Evolutionary conservation across 2,888 invertebrate genomes (phyloP), one percentile per base, ranked within the genome.

Genomic region (Latrodectus hesperus): DNA sequence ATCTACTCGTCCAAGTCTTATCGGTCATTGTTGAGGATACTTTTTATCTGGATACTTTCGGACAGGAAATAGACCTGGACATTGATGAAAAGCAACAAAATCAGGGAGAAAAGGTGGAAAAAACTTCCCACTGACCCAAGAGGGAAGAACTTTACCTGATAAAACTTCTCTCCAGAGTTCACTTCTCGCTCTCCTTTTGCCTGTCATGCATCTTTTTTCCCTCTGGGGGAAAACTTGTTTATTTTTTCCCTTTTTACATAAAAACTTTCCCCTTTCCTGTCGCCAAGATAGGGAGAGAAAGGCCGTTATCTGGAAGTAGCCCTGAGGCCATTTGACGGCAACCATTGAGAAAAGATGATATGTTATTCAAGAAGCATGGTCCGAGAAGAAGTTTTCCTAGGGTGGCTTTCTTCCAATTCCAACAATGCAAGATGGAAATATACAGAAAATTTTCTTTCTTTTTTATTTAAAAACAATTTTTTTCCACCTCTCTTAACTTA

Each of bases 1-100:
- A 60, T 67, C 17, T 38, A 16, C 22, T 60, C 38, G 55, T 53
- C 64, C 55, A 65, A 51, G 16, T 60, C 86, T 87, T 87, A 87
- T 87, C 86, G 52, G 52, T 64, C 55, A 72, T 65, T 78, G 84
- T 78, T 38, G 65, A 67, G 53, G 71, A 67, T 53, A 55, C 60
- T 77, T 51, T 82, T 87, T 87, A 81, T 87, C 81, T 49, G n/a
- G 60, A 52, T 14, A 26, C 68, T 10, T 70, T 81, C 77, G 86
- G 86, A 87, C 86, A 87, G 86, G 86, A 87, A 87, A 87, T 87
- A 81, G 80, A 81, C 81, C 86, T 77, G 68, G 86, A 17, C 75
- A 60, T 53, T 52, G 22, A 14, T 64, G 70, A 81, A 72, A 60
- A 81, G 81, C 75, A 80, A 65, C 70, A 26, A 22, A 75, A 65